Base-by-base conservation (phyloP, 2,797 vertebrate genomes). In the Aplochiton taeniatus region DNA sequence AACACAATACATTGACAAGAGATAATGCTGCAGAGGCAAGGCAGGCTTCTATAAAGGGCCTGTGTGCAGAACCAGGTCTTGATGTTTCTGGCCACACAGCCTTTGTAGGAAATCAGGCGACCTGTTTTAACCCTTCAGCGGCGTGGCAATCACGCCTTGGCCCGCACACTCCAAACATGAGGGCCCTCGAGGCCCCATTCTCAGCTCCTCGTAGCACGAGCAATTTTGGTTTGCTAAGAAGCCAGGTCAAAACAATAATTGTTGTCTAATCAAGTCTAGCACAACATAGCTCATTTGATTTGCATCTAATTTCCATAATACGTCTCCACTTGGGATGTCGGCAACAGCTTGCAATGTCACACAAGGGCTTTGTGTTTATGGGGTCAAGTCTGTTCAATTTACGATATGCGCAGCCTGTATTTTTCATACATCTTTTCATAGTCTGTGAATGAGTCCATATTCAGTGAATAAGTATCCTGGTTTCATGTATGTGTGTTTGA, bases 171-270 rank as follows among this genome's bases (percentile, higher is more conserved):
- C 83, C 83, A 88, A 81, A 81, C 83, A 88, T 80, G 77, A 90
- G 86, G 87, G 88, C 84, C 70, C 87, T 90, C 82, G 83, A 90
- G 83, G 84, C 76, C 86, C 88, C 87, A 88, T 89, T 89, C 85
- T 81, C 87, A 89, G 81, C 86, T 89, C 84, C 86, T 87, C 84
- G 73, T 77, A 80, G 79, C 75, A 83, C 84, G 82, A 81, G 74
- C 79, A 72, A 85, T 84, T 87, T 86, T 87, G 87, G 82, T 88
- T 72, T 66, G 72, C 76, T 58, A 77, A 87, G 82, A 81, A 87
- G 84, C 74, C 57, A 31, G 87, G 86, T 89, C 87, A 86, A 88
- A 87, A 89, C 84, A 88, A 90, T 89, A 86, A 89, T 89, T 90
- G 85, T 85, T 77, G 74, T 76, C 74, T 77, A 88, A 88, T 82